Base-by-base conservation (phyloP, 1,140 invertebrate species). In the Dryas iulia region DNA sequence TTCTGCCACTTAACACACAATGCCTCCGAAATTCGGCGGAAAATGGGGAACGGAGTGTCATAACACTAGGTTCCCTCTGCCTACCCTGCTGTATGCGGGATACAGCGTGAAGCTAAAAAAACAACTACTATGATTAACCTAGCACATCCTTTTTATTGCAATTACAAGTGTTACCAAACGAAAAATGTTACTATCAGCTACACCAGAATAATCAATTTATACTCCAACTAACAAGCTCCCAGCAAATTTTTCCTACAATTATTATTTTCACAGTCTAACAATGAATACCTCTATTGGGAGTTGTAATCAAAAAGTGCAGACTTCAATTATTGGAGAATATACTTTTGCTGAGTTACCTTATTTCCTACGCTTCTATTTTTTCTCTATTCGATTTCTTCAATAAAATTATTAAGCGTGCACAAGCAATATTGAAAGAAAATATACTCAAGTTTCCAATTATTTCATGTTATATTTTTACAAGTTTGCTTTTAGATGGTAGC, bases 281-380 rank as follows among this genome's bases (percentile, higher is more conserved):
- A 61, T 61, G 59, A 24, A 61, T 52, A 61, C 59, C 23, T 52
- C 59, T 61, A 61, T 61, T 26, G 59, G 59, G 59, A 61, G n/a
- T 47, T 61, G 59, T 61, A 61, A 61, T 61, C 59, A 61, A 62
- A 62, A 62, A 62, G 60, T 62, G 60, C 60, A 47, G 59, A 61
- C 59, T 61, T 61, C 59, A 61, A 61, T 61, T 61, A 61, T 61
- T 28, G 35, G 59, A 61, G 59, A 39, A 61, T 47, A 61, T 61
- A 52, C 33, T 61, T 61, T 61, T 61, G 59, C 59, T 52, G 59
- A 61, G 0, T 61, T 25, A 18, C n/a, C 25, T 47, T 28, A 23
- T 61, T 47, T 61, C 12, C 30, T 60, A 24, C 11, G 12, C 31
- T 60, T 39, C 23, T 47, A 60, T 60, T 60, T 54, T 54, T 54